Base-by-base conservation (phyloP, 2,888 invertebrate species). In the Pollenia amentaria region DNA sequence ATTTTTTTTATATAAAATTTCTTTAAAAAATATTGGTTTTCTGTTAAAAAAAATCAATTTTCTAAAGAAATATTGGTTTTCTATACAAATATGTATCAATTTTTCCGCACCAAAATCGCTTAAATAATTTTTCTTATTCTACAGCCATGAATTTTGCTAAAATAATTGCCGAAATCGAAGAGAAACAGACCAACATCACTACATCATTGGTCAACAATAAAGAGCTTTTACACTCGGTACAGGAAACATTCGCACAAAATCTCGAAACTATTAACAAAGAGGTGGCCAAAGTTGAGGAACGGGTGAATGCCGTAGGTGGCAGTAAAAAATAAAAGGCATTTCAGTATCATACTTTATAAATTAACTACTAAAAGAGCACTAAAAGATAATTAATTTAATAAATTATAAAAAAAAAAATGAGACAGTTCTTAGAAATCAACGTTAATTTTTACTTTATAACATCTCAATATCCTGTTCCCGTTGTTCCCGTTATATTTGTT, bases 121-220 rank as follows among this genome's bases (percentile, higher is more conserved):
- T 18, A 21, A 73, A 55, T 70, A 1, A 16, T 16, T 51, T 40
- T n/a, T 14, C 0, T 67, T 51, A 53, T n/a, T 75, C 67, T 94
- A n/a, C 93, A 98, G 98, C 98, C 83, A 96, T 97, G 89, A 97
- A 98, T 93, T 98, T 98, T 91, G 96, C 96, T 72, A 97, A 97
- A 93, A 96, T 97, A 0, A 94, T 98, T 69, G 95, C 96, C 0
- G 97, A 98, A 92, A 94, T 98, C 53, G 97, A 97, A 92, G 95
- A 96, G 2, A 94, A 96, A 29, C 97, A 98, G 92, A 94, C 95
- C 38, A 95, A 96, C 85, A 96, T 97, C 88, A 94, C 95, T 0
- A 94, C 95, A 8, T 95, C 95, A 12, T 95, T 97, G 10, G 95
- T 96, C n/a, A 96, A 96, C 91, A 97, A 97, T 92, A 96, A 97